Base-by-base conservation (phyloP, 2,797 vertebrate species). In the Pangasius djambal region DNA sequence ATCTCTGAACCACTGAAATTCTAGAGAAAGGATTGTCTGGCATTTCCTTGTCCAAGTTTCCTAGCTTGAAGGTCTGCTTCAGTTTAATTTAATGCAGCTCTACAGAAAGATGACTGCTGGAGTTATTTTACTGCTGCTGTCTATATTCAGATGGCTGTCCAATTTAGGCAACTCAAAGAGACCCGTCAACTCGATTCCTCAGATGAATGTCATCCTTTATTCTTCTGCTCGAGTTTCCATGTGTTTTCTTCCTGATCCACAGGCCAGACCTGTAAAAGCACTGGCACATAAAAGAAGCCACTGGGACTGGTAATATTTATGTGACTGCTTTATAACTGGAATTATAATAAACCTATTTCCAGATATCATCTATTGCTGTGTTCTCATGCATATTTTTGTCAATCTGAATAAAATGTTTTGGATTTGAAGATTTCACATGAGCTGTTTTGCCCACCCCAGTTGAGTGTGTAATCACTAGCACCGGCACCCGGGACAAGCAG, bases 161-260 rank as follows among this genome's bases (percentile, higher is more conserved):
- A 55, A 48, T 48, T 48, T 34, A 34, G 59, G 18, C 75, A 25
- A n/a, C 75, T 61, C 50, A 59, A 40, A 63, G n/a, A 61, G 65
- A 28, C 16, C 34, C n/a, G 1, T 61, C 84, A 34, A 9, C 50
- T 81, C 48, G 61, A 57, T 86, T 81, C 37, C 74, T 69, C 83
- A 8, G 57, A 18, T 52, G n/a, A 81, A 86, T 69, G 67, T 86
- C 74, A 61, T 85, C 40, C 52, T 82, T 82, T 70, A 72, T 86
- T 91, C 74, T 70, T 78, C 15, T 83, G 83, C 40, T 78, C 22
- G 44, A 87, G 57, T 89, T 90, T 87, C 87, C 89, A 85, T 20
- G 37, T 70, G 44, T 85, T 79, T 85, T 57, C 48, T 34, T 75
- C 61, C 59, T 78, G 72, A 85, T 85, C 61, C 25, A 44, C 63